Evolutionary conservation across 2,888 invertebrate genomes (phyloP).

Genomic region (Drosophila prolongata): DNA sequence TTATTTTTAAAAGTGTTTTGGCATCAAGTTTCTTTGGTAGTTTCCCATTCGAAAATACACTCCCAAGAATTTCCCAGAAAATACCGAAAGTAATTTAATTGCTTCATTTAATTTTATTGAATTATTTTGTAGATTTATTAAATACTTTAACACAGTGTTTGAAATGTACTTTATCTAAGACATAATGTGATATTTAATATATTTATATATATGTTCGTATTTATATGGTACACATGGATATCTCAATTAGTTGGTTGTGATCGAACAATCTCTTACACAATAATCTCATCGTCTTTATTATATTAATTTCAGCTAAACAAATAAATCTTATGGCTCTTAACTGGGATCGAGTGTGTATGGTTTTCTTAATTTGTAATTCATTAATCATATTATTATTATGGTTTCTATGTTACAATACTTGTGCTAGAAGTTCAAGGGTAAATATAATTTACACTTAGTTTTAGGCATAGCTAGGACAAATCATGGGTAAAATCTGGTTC

Average conservation of each 20-base stretch:
- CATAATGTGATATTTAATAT: conserved; percentile 56
- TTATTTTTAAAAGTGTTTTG: too few relatives aligned
- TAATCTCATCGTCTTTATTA: conserved; percentile 63
- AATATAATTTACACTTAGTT: conserved; percentile 41
- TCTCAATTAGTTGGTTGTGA: conserved; percentile 47
- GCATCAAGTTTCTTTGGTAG: too few relatives aligned
- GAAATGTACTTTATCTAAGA: conserved; percentile 71
- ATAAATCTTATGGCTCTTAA: conserved; percentile 63
- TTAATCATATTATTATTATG: conserved; percentile 16
- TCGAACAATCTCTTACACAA: conserved; percentile 52
- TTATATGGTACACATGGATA: conserved; percentile 58
- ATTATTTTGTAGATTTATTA: conserved; percentile 66
- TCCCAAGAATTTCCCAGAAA: background rate
- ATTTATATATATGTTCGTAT: conserved; percentile 53
- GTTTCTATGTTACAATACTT: conserved; percentile 45
- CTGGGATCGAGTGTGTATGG: conserved; percentile 38
- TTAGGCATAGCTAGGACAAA: conserved; percentile 25
- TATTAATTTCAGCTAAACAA: conserved; percentile 67
- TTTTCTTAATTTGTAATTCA: conserved; percentile 7
- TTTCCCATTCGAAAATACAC: background rate
- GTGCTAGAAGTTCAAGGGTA: conserved; percentile 27
- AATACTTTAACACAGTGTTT: conserved; percentile 81
- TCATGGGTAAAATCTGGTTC: background rate
- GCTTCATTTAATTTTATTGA: conserved; percentile 38
- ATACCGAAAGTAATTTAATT: background rate